These are phyloP conservation scores for Pseudopipra pipra DNA, from an alignment of 2,113 vertebrate genomes.

Conservation along the genomic window DNA sequence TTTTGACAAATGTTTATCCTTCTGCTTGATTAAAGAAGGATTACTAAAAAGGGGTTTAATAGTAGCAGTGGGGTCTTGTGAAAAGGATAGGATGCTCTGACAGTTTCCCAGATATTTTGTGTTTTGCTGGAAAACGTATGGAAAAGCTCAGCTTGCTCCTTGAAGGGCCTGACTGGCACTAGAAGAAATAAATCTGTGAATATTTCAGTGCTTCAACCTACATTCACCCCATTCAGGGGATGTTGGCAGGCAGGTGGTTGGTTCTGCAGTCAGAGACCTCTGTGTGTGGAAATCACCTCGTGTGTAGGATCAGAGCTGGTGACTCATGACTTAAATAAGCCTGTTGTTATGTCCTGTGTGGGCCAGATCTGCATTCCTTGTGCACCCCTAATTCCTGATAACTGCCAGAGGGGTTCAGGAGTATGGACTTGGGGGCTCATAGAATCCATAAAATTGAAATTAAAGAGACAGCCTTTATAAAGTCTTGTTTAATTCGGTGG, in stretches of 20 bases:
- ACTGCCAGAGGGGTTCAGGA: background rate
- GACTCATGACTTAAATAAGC: background rate
- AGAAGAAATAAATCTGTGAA: background rate
- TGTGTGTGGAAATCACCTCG: background rate
- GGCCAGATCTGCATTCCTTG: background rate
- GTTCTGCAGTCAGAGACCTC: background rate
- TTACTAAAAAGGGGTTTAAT: background rate
- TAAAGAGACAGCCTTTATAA: background rate
- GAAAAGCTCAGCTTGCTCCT: background rate
- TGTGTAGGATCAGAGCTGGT: background rate
- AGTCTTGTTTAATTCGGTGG: background rate
- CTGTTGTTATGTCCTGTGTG: background rate
- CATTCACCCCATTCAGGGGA: background rate
- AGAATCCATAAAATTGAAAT: background rate
- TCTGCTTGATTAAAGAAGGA: background rate
- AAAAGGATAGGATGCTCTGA: background rate
- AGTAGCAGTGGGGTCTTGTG: background rate
- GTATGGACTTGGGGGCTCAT: background rate
- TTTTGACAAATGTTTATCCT: constrained; percentile 28
- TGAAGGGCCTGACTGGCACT: background rate
- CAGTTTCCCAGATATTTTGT: background rate
- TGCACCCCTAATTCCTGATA: background rate
- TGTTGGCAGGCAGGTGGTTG: background rate
- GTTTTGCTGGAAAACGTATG: background rate
- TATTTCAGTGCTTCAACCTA: background rate